These are phyloP conservation scores for Mustela lutreola DNA, from an alignment of 2,113 vertebrate genomes.

Conservation along the genomic window DNA sequence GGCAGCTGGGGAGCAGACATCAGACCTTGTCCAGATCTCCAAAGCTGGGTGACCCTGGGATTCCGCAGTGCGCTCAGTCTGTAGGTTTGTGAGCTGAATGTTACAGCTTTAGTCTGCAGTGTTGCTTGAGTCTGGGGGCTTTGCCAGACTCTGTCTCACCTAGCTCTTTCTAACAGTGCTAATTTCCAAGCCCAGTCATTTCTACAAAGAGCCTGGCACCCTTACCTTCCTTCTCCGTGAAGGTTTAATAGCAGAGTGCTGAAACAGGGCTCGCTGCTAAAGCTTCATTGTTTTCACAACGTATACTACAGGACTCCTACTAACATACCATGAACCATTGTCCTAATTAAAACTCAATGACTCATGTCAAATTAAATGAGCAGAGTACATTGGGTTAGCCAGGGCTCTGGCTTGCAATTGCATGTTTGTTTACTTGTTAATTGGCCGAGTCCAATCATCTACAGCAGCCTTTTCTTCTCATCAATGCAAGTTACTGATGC, in stretches of 20 bases:
- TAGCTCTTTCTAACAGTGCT: slow-evolving; percentile 59
- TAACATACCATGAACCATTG: slow-evolving; percentile 58
- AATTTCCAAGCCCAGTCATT: slow-evolving; percentile 71
- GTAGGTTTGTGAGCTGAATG: neutral
- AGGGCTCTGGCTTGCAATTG: slow-evolving; percentile 48
- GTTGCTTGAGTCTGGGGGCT: slow-evolving; percentile 42
- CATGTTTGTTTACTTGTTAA: slow-evolving; percentile 77
- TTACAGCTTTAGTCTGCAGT: neutral
- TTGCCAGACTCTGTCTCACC: slow-evolving; percentile 72
- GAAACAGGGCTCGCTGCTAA: slow-evolving; percentile 71
- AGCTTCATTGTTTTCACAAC: slow-evolving; percentile 77
- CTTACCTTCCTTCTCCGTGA: slow-evolving; percentile 65
- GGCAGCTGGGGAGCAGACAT: neutral
- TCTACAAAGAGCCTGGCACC: slow-evolving; percentile 68
- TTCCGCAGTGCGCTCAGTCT: neutral
- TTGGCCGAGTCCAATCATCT: slow-evolving; percentile 69
- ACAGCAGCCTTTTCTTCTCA: slow-evolving; percentile 67
- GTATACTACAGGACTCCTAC: slow-evolving; percentile 72
- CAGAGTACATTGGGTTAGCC: slow-evolving; percentile 62
- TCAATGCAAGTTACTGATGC: slow-evolving; percentile 55
- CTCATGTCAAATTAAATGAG: slow-evolving; percentile 74
- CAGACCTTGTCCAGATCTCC: neutral
- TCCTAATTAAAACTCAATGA: slow-evolving; percentile 80
- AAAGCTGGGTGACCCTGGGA: neutral
- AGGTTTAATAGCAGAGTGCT: slow-evolving; percentile 76